phyloP scores from a whole-genome alignment of 2,888 invertebrate genomes.

The Odontocerum albicorne region DNA sequence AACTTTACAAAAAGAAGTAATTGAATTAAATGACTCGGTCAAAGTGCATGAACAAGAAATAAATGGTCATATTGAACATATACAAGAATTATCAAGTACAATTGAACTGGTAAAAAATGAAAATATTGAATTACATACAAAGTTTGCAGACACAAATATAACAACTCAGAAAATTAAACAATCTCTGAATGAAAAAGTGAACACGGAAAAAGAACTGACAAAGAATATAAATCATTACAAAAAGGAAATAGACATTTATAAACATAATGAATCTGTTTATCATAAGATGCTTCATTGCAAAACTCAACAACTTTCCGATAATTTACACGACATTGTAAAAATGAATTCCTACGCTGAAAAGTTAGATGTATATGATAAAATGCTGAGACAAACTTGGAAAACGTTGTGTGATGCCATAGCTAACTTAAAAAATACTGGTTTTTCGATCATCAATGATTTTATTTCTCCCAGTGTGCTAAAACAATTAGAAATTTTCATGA shows the following conservation, averaged over 20 bases:
- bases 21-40: too few species aligned
- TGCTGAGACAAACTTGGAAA: conserved; percentile 4
- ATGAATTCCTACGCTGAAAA: not conserved
- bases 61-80: conserved; percentile 12
- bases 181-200: too few species aligned
- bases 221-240: not conserved
- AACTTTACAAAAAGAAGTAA: too few species aligned
- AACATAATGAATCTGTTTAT: conserved; percentile 6
- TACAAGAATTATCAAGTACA: not conserved
- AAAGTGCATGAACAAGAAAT: conserved; percentile 34
- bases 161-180: too few species aligned
- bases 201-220: too few species aligned
- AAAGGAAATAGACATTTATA: not conserved
- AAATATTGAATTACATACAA: too few species aligned
- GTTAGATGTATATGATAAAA: not conserved
- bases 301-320: conserved; percentile 5
- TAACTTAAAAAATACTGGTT: conserved; percentile 3
- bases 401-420: conserved; percentile 5
- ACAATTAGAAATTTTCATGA: not conserved
- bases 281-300: not conserved
- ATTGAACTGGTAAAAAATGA: conserved; percentile 1
- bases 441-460: not conserved
- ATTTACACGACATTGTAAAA: not conserved
- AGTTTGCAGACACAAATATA: too few species aligned
- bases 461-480: not conserved